Percentiles rank a stretch among this genome's conserved stretches.
Conservation (phyloP, 2,113 vertebrate species). For the Charadrius vociferus region DNA sequence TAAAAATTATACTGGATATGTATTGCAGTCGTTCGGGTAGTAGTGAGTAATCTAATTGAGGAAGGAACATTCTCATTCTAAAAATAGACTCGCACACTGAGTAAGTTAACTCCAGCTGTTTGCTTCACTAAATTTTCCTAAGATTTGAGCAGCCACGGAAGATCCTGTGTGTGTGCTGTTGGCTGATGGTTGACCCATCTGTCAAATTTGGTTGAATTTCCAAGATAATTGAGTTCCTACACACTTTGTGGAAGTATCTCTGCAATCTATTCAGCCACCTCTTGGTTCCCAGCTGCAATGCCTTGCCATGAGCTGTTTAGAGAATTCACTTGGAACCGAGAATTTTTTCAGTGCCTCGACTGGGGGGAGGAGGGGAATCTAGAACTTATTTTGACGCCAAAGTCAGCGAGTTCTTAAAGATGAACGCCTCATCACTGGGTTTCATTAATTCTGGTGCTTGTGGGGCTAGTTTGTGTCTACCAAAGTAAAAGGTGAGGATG, state of each 20-base stretch:
- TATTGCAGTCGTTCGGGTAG: neutral
- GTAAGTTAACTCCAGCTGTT: conserved; percentile 53
- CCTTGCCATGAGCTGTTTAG: neutral
- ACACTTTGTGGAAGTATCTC: neutral
- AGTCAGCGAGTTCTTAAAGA: neutral
- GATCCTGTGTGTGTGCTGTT: neutral
- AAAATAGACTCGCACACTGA: conserved; percentile 41
- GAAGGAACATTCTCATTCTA: conserved; percentile 35
- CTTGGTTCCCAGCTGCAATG: neutral
- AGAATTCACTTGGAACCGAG: neutral
- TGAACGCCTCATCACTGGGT: neutral
- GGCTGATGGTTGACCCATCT: neutral
- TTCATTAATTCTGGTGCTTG: neutral
- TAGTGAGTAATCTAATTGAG: conserved; percentile 49
- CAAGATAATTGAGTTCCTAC: neutral
- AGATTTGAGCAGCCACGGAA: conserved; percentile 14
- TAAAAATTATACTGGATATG: neutral
- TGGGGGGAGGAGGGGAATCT: neutral
- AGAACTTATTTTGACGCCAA: neutral
- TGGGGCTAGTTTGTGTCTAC: neutral
- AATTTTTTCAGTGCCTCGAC: neutral
- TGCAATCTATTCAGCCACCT: neutral
- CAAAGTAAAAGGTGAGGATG: neutral
- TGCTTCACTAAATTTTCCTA: conserved; percentile 13
- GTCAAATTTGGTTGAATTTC: neutral